Conservation (phyloP, 2,888 invertebrate genomes). For the Tricholauxania praeusta region DNA sequence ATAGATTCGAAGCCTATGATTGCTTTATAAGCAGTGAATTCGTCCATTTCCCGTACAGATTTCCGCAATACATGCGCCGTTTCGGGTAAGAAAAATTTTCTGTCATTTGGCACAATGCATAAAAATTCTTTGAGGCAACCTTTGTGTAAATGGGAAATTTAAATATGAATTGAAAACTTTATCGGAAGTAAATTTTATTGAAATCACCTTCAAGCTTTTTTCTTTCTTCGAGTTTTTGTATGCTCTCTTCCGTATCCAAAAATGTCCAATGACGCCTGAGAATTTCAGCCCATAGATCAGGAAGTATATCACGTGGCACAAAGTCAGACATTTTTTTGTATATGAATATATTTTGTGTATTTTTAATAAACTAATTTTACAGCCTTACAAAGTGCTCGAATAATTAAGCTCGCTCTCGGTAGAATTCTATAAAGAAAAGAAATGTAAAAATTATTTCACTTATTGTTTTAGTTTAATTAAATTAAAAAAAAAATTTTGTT, state of each 20-base stretch:
- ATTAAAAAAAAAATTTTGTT: too few relatives aligned
- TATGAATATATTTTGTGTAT: conserved; percentile 11
- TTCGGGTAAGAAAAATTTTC: conserved; percentile 82
- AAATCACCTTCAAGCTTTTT: conserved; percentile 80
- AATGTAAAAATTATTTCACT: background rate
- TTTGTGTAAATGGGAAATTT: conserved; percentile 57
- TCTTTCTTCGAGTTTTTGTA: conserved; percentile 80
- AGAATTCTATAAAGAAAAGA: conserved; percentile 22
- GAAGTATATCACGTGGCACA: conserved; percentile 66
- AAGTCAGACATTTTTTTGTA: conserved; percentile 63
- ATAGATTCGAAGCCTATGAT: conserved; percentile 87
- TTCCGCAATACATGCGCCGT: conserved; percentile 81
- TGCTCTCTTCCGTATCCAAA: conserved; percentile 83
- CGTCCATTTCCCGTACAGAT: conserved; percentile 77
- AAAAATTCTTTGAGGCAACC: conserved; percentile 84
- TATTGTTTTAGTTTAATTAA: too few relatives aligned
- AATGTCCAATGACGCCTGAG: conserved; percentile 83
- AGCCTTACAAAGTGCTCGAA: background rate
- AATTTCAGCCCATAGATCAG: conserved; percentile 79
- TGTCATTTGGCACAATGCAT: conserved; percentile 80
- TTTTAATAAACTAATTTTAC: background rate
- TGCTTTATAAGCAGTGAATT: conserved; percentile 86
- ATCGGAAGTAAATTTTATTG: background rate
- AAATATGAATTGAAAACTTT: background rate
- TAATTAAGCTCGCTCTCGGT: conserved; percentile 30